Conservation (phyloP, 2,113 vertebrate species). For the Lampris megalopsis region DNA sequence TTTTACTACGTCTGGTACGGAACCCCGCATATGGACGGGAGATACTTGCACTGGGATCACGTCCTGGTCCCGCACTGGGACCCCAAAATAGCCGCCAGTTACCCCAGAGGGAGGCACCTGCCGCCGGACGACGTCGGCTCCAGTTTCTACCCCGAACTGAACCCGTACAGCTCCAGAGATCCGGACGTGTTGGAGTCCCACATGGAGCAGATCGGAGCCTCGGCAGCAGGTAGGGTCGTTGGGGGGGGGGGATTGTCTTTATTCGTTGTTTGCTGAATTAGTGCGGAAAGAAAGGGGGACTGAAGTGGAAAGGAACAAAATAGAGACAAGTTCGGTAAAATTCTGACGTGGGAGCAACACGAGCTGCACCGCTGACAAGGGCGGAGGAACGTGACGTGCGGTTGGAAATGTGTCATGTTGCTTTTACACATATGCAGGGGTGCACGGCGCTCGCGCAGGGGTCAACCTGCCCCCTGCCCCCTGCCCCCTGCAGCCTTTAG, state of each 20-base stretch:
- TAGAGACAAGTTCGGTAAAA: too few relatives aligned
- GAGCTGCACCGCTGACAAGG: too few relatives aligned
- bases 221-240: constrained; percentile 85
- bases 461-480: too few relatives aligned
- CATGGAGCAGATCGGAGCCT: constrained; percentile 88
- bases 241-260: neutral
- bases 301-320: too few relatives aligned
- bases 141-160: constrained; percentile 89
- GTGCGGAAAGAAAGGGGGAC: too few relatives aligned
- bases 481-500: too few relatives aligned
- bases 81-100: constrained; percentile 91
- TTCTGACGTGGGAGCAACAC: too few relatives aligned
- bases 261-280: neutral
- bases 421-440: too few relatives aligned
- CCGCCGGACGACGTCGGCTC: constrained; percentile 89
- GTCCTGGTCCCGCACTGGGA: constrained; percentile 93
- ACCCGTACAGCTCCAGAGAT: constrained; percentile 90
- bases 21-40: constrained; percentile 82
- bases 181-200: constrained; percentile 88
- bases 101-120: constrained; percentile 89
- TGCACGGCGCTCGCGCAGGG: too few relatives aligned
- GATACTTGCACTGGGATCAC: constrained; percentile 91
- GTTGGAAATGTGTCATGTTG: too few relatives aligned
- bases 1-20: constrained; percentile 93
- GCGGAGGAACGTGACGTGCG: too few relatives aligned